Evolutionary conservation across 1,140 invertebrate genomes (phyloP), one percentile per base, ranked within the genome.

Genomic region (Aphaenogaster rudis): DNA sequence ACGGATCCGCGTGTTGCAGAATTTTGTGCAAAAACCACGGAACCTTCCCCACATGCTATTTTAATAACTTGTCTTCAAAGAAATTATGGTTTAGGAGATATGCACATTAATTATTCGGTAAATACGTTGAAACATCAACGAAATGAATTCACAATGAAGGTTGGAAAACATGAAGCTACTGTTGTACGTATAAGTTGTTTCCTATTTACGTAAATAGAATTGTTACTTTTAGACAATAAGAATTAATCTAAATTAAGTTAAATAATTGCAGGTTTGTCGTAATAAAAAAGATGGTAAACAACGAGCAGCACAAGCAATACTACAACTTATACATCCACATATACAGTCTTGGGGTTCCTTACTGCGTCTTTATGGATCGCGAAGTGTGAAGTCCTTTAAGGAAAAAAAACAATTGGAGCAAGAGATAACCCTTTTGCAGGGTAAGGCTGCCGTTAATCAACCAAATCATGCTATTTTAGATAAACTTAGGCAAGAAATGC

Each of bases 231-330:
- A 74, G 13, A 36, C 45, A 21, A 45, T 52, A 64, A 76, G n/a
- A 59, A 77, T 76, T 61, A 45, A 45, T 74, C 8, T 69, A n/a
- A 11, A 28, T 67, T 76, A 64, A 64, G 8, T 59, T 71, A 57
- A 28, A 11, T 50, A 72, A 52, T 86, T 89, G 17, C 17, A 95
- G 91, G 94, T 97, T 9, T 99, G 99, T 94, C 98, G 98, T 93
- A 99, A 99, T 95, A 99, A 99, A 95, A 97, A 98, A 92, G 99
- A 99, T 92, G 99, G 99, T n/a, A 99, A 99, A 95, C 99, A 99
- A 94, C 96, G 98, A 91, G 99, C 99, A 13, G 98, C 99, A 17
- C 99, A 99, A 95, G 97, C 98, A n/a, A 99, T 99, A 89, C 94
- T 99, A 48, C 98, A 99, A 95, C 96, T 97, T 90, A 95, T 99